Conservation (phyloP, 2,888 invertebrate species). For the Timandra comae region DNA sequence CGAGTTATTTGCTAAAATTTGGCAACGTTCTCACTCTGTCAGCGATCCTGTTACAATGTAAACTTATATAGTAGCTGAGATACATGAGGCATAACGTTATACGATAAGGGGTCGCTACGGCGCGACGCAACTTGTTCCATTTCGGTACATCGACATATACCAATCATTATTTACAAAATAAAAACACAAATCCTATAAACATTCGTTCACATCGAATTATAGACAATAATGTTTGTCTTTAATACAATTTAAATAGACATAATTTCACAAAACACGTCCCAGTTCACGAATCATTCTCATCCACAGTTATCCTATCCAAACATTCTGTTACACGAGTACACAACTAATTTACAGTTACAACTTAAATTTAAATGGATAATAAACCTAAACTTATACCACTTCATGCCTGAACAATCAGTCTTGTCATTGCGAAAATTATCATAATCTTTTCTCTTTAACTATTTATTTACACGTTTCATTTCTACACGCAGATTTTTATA, state of each 20-base stretch:
- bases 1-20: constrained; percentile 43
- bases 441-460: constrained; percentile 46
- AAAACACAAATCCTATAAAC: too few species aligned
- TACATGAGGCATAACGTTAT: too few species aligned
- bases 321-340: constrained; percentile 35
- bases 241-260: too few species aligned
- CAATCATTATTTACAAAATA: too few species aligned
- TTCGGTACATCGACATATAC: too few species aligned
- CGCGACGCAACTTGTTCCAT: too few species aligned
- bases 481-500: constrained; percentile 38
- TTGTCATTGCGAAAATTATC: constrained; percentile 74
- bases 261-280: too few species aligned
- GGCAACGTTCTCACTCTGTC: constrained; percentile 43
- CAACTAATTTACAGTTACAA: constrained; percentile 51
- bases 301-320: constrained; percentile 12
- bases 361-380: constrained; percentile 55
- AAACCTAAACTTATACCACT: constrained; percentile 63
- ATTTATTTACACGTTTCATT: constrained; percentile 50
- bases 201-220: too few species aligned
- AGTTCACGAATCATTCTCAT: constrained; percentile 6
- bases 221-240: too few species aligned
- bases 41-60: constrained; percentile 19
- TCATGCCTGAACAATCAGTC: constrained; percentile 72
- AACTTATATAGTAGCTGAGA: constrained; percentile 12
- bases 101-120: too few species aligned